A percentile compares a stretch with the other conserved stretches of the same genome.
phyloP scores from a whole-genome alignment of 2,113 vertebrate genomes.

The Bambusicola thoracicus region DNA sequence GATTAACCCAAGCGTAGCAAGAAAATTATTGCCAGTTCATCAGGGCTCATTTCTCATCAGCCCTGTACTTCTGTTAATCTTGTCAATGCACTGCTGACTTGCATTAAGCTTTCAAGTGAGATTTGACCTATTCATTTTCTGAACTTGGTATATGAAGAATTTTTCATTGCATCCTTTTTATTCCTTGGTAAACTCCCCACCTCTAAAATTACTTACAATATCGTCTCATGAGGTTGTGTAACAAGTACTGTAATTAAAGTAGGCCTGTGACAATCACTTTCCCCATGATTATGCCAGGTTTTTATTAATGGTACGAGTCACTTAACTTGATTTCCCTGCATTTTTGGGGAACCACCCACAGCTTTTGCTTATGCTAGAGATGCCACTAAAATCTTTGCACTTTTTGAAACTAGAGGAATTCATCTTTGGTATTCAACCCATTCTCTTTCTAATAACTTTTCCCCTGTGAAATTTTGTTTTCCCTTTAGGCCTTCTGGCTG shows the following conservation, averaged over 20 bases:
- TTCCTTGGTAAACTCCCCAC: not conserved
- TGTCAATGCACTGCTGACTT: not conserved
- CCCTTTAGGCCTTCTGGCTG: not conserved
- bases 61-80: not conserved
- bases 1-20: not conserved
- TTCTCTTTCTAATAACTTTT: not conserved
- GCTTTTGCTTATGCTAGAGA: not conserved
- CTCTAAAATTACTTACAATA: not conserved
- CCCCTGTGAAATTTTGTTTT: not conserved
- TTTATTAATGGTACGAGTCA: not conserved
- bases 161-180: not conserved
- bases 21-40: not conserved
- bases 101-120: not conserved
- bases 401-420: not conserved
- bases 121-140: not conserved
- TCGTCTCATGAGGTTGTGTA: not conserved
- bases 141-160: not conserved
- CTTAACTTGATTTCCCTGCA: not conserved
- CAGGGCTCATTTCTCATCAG: not conserved
- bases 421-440: not conserved
- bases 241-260: not conserved
- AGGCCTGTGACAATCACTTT: accelerated
- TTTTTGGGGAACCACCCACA: not conserved
- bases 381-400: not conserved
- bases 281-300: not conserved